Evolutionary conservation across 2,888 invertebrate species (phyloP), one percentile per base, ranked within the genome.

Genomic region (Empis stercorea): DNA sequence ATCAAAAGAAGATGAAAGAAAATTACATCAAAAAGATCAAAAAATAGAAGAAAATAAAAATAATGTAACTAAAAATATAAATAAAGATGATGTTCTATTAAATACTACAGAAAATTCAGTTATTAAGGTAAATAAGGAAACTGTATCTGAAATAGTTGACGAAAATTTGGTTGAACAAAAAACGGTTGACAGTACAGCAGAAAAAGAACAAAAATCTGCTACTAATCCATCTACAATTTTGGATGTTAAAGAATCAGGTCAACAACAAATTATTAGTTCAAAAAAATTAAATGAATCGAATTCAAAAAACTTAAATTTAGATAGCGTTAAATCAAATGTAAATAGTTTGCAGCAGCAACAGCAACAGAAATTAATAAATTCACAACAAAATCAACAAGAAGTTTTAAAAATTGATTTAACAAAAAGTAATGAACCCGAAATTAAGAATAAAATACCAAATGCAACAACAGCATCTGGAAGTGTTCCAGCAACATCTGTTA

Each of bases 221-320:
- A 15, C 43, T 6, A 23, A 32, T 6, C 16, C 15, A 15, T 2
- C 43, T 14, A 49, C 7, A 13, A 38, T 7, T 37, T 27, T 37
- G 16, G 14, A 41, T 10, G 38, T 39, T 15, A 44, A 3, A 17
- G 7, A 6, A 15, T 13, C 1, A 16, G 4, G 10, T 9, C 47
- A 51, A 7, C 42, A 44, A 10, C n/a, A n/a, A n/a, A n/a, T n/a
- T n/a, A 41, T 42, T 40, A 17, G 30, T 15, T 39, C 71, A 7
- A 73, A 73, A 61, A 63, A 70, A 4, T 23, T 42, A 34, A 45
- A 30, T 23, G 39, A 38, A 43, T 17, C 30, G 47, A 65, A 58
- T 23, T 65, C 70, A 44, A 48, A n/a, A 43, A 44, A 30, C 45
- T 40, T 14, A 14, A 39, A 20, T 14, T 17, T 23, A 41, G 41